Evolutionary conservation across 2,888 invertebrate species (phyloP), one percentile per base, ranked within the genome.

Genomic region (Meteorus cinctellus): DNA sequence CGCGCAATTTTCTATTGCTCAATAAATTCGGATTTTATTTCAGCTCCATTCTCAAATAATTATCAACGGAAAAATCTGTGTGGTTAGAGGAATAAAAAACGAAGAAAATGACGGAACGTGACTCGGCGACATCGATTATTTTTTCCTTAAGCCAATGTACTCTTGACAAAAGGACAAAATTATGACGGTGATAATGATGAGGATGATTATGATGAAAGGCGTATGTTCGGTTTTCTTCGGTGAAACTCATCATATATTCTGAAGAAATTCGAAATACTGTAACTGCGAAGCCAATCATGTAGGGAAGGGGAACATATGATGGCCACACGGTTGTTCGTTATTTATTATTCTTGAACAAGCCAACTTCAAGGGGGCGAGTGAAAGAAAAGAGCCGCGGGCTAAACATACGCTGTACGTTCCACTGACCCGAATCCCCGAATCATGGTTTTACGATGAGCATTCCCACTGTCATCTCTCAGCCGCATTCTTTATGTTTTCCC

Each of bases 151-250:
- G 1, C 16, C 41, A 16, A 27, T 31, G 4, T 14, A 29, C n/a
- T 63, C 34, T 29, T 10, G 36, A 19, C 36, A 19, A 65, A 31
- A 55, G 48, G 29, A n/a, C 16, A 68, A 14, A 16, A 29, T 12
- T 31, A 55, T 29, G 59, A 59, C 19, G 69, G 34, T 34, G 12
- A 68, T 48, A 16, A 51, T 29, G n/a, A 51, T 8, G 8, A 55
- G 24, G 19, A 16, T n/a, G 48, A 48, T 48, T 16, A 63, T 34
- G 34, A 62, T 84, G 90, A 91, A 77, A 92, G 89, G 82, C 90
- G 86, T 67, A 29, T 62, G 67, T 59, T 67, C 60, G 68, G 60
- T 60, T 31, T 45, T 66, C 51, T 63, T 65, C 24, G 66, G 76
- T 76, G 76, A 76, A 76, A 76, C 76, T 76, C 76, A 62, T 41